Base-by-base conservation (phyloP, 1,140 invertebrate genomes). In the Neoseiulus cucumeris region DNA sequence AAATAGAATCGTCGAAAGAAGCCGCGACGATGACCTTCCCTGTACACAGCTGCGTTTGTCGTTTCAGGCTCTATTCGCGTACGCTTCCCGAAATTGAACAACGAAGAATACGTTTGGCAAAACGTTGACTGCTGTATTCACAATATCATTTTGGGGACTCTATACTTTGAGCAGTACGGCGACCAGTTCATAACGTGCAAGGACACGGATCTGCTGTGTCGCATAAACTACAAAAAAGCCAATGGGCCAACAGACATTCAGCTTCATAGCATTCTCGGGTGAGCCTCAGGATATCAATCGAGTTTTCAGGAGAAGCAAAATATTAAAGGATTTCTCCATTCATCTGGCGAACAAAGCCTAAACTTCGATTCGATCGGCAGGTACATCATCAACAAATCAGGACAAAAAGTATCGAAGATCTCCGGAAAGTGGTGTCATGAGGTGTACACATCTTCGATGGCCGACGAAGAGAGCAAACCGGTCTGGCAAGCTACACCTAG, bases 81-180 rank as follows among this genome's bases (percentile, higher is more conserved):
- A 14, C 51, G 51, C 33, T 59, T 59, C 22, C 51, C 51, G 68
- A 67, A 22, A 70, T 89, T 87, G 73, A 85, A 87, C 81, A 86
- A 86, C 18, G 92, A 96, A 77, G 83, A 84, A 0, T 97, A 96
- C 75, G 91, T 89, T 18, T 97, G 91, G 91, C 86, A 82, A 66
- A 93, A 93, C 76, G 88, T 96, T 25, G 93, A 92, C 76, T 95
- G 91, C 73, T 90, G 88, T 74, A 85, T 97, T 9, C 91, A 97
- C 76, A 97, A 97, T 76, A 87, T 98, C 42, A 89, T 98, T 70
- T 89, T 96, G 33, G 93, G 93, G 30, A 90, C 91, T 74, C 79
- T 97, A n/a, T 98, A 92, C 91, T 92, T 97, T 76, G 92, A 97
- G 76, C 91, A 95, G 33, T 59, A 59, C 22, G 51, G 51, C 14